These are phyloP conservation scores for Pungitius pungitius DNA, from an alignment of 2,113 vertebrate species.

Conservation along the genomic window DNA sequence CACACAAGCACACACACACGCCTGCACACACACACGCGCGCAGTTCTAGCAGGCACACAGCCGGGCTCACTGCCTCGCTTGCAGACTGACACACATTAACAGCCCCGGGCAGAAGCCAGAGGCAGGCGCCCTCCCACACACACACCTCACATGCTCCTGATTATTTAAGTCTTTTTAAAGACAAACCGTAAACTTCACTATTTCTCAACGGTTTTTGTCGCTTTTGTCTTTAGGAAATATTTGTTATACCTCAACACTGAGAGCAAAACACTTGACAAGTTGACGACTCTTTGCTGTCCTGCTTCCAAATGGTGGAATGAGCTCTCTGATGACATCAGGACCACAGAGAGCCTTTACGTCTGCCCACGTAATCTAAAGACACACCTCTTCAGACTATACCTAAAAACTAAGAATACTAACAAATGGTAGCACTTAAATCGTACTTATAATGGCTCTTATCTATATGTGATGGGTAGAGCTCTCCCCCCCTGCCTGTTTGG, in stretches of 20 bases:
- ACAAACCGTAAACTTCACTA: conserved; percentile 20
- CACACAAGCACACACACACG: background rate
- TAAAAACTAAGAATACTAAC: no score
- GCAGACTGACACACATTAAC: conserved; percentile 77
- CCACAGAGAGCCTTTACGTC: no score
- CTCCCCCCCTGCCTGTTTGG: no score
- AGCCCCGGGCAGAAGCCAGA: conserved; percentile 73
- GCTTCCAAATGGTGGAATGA: no score
- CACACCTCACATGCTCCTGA: background rate
- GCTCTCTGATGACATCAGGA: no score
- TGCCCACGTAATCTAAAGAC: no score
- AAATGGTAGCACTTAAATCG: no score
- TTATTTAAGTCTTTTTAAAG: conserved; percentile 20
- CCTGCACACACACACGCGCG: conserved; percentile 16
- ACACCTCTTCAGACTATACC: no score
- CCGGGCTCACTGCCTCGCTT: conserved; percentile 73
- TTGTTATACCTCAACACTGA: background rate
- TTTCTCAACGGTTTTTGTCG: conserved; percentile 3
- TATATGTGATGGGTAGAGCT: no score
- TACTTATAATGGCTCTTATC: no score
- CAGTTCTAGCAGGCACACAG: conserved; percentile 71
- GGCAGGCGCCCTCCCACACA: conserved; percentile 50
- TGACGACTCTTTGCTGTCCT: no score
- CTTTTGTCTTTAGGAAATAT: conserved; percentile 10
- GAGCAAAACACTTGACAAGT: no score